Percentiles rank a stretch among this genome's conserved stretches.
Evolutionary conservation across 2,113 vertebrate species (phyloP).

Genomic region (Centropus unirufus): DNA sequence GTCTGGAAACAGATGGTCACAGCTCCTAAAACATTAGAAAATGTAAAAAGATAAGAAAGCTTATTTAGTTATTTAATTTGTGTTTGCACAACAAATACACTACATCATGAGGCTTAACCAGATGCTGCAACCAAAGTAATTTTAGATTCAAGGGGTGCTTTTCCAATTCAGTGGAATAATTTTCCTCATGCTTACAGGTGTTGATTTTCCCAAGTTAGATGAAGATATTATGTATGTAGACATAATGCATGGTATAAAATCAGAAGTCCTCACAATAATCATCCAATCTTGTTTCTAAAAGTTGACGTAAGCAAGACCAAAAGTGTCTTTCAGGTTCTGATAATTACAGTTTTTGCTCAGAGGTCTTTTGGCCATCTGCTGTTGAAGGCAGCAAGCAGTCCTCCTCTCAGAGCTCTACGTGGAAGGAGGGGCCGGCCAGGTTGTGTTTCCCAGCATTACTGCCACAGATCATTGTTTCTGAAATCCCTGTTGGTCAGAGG

Average conservation of each 20-base stretch:
- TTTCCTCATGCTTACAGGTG: background rate
- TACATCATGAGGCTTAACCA: background rate
- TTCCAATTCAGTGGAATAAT: background rate
- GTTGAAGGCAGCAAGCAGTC: background rate
- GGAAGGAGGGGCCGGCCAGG: background rate
- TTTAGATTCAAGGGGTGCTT: background rate
- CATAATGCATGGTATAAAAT: background rate
- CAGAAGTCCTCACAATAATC: background rate
- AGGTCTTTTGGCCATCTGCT: background rate
- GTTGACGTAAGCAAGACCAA: background rate
- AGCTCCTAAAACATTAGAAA: background rate
- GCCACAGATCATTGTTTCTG: background rate
- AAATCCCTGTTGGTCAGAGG: background rate
- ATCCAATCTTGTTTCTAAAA: background rate
- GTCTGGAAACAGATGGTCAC: background rate
- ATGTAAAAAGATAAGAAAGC: background rate
- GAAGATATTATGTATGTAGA: background rate
- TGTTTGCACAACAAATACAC: background rate
- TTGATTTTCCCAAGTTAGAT: background rate
- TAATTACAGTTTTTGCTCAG: background rate
- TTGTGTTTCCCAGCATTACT: fast-evolving
- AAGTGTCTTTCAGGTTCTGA: background rate
- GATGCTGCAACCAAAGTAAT: background rate
- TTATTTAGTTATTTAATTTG: background rate
- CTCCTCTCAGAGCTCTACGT: fast-evolving